Evolutionary conservation across 1,140 invertebrate genomes (phyloP).

Genomic region (Littorina saxatilis): DNA sequence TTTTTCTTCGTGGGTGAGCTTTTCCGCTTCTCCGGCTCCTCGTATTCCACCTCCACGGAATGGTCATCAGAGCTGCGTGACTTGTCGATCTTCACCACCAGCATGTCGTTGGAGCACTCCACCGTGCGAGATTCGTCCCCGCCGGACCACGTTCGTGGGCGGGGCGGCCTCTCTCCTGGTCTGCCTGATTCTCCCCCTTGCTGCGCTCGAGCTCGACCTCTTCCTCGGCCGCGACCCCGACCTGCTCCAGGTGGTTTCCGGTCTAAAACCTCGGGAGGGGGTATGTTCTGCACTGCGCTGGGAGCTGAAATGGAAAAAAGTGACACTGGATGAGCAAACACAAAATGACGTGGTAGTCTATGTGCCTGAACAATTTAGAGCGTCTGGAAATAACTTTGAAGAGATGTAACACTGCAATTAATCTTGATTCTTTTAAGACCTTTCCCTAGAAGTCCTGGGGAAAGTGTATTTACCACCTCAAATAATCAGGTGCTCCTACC

Average conservation of each 20-base stretch:
- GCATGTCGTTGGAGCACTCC: slow-evolving; percentile 60
- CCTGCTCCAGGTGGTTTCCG: slow-evolving; percentile 44
- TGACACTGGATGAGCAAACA: no score
- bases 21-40: slow-evolving; percentile 14
- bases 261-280: slow-evolving; percentile 23
- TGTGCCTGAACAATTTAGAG: no score
- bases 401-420: no score
- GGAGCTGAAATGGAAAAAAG: background rate
- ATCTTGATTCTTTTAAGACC: no score
- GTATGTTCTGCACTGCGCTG: background rate
- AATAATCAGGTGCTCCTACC: no score
- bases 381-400: no score
- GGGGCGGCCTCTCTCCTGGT: slow-evolving; percentile 46
- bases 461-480: no score
- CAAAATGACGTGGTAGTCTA: background rate
- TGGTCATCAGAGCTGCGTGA: slow-evolving; percentile 52
- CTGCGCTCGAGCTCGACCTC: slow-evolving; percentile 54
- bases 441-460: no score
- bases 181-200: slow-evolving; percentile 39
- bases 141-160: slow-evolving; percentile 54
- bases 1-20: slow-evolving; percentile 14
- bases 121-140: slow-evolving; percentile 60
- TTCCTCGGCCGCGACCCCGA: slow-evolving; percentile 59
- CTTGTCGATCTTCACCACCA: slow-evolving; percentile 67
- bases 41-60: slow-evolving; percentile 65